These are phyloP conservation scores for Sternarchorhynchus goeldii DNA, from an alignment of 2,797 vertebrate genomes.

Conservation along the genomic window DNA sequence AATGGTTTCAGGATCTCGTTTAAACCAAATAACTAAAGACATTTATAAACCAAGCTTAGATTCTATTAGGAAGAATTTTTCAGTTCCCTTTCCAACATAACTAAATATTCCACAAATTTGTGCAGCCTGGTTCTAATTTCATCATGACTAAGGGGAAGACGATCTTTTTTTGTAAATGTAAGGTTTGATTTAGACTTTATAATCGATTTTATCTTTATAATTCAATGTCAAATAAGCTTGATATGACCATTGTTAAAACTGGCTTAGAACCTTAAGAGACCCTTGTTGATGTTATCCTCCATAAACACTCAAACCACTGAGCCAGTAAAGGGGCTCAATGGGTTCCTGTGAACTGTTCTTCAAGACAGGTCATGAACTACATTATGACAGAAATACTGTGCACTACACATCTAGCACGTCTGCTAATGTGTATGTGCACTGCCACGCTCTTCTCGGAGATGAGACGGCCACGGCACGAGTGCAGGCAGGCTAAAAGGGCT, in stretches of 20 bases:
- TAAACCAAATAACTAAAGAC: not conserved
- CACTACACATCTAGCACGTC: not conserved
- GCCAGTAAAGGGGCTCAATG: not conserved
- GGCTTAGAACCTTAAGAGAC: slow-evolving; percentile 2
- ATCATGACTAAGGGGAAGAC: not conserved
- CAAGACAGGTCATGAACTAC: not conserved
- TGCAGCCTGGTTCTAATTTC: slow-evolving; percentile 4
- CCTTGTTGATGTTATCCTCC: not conserved
- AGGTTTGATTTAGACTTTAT: slow-evolving; percentile 8
- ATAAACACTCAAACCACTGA: not conserved
- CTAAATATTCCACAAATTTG: not conserved
- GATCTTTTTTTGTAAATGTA: not conserved
- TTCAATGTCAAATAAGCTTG: slow-evolving; percentile 21
- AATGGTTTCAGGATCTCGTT: not conserved
- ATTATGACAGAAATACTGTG: not conserved
- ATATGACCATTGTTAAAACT: slow-evolving; percentile 15
- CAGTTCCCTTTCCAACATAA: not conserved
- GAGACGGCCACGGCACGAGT: slow-evolving; percentile 39
- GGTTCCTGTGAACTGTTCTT: not conserved
- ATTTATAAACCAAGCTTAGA: not conserved
- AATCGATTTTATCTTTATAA: slow-evolving; percentile 16
- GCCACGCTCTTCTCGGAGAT: not conserved
- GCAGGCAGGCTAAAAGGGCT: slow-evolving; percentile 44
- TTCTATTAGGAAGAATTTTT: not conserved
- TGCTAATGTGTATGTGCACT: not conserved